phyloP scores from a whole-genome alignment of 1,140 invertebrate species.

The Calosoma granatense region DNA sequence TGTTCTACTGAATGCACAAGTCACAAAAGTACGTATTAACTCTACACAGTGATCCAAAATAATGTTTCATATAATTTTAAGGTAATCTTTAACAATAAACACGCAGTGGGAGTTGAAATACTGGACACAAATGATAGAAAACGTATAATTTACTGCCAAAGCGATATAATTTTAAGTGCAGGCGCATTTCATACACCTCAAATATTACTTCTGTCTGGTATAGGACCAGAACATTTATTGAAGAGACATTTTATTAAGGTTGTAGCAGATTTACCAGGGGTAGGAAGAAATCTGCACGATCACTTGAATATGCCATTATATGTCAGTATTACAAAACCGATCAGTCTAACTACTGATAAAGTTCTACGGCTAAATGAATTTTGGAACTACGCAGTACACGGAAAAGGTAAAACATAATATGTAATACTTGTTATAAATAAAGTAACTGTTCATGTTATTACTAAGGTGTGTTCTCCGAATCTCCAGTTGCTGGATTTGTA shows the following conservation, averaged over 20 bases:
- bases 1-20: conserved; percentile 55
- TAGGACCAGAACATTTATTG: conserved; percentile 44
- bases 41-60: no score
- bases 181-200: conserved; percentile 62
- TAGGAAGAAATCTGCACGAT: conserved; percentile 59
- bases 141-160: conserved; percentile 43
- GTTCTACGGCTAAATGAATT: conserved; percentile 44
- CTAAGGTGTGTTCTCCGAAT: conserved; percentile 41
- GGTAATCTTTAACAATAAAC: conserved; percentile 37
- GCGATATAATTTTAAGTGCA: conserved; percentile 58
- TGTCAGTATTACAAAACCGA: conserved; percentile 46
- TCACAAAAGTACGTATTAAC: conserved; percentile 38
- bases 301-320: conserved; percentile 61
- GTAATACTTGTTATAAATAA: conserved; percentile 22
- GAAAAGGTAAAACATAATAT: conserved; percentile 40
- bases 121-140: conserved; percentile 32
- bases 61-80: conserved; percentile 24
- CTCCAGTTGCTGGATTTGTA: conserved; percentile 47
- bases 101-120: conserved; percentile 40
- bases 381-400: conserved; percentile 48
- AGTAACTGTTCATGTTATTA: no score
- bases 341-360: conserved; percentile 53
- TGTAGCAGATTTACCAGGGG: conserved; percentile 40
- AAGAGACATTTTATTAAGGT: conserved; percentile 40
- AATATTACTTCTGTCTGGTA: conserved; percentile 59